Base-by-base conservation (phyloP, 1,140 invertebrate genomes). In the Triops longicaudatus region DNA sequence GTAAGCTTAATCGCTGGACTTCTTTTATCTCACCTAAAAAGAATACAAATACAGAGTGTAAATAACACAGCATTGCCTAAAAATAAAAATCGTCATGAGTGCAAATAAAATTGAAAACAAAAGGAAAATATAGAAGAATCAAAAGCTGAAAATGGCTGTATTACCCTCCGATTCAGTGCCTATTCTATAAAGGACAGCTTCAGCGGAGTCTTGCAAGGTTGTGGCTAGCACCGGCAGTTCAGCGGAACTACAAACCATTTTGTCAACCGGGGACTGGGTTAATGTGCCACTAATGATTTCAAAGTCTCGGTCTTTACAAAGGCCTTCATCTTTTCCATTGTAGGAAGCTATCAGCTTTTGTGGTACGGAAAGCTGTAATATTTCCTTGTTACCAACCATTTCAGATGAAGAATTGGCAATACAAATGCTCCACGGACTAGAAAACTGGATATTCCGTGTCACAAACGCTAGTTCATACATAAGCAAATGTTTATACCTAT, bases 401-500 rank as follows among this genome's bases (percentile, higher is more conserved):
- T 75, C 81, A 5, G 41, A 26, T 71, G 80, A 79, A 75, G 78
- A 75, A n/a, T 79, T 79, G 11, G 78, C 75, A 3, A 80, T 71
- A 73, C 80, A 81, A 12, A 81, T 37, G 41, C 76, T 81, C 1
- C 71, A 78, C 26, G 78, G 74, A 75, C 81, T 78, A 17, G 79
- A 78, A 41, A 81, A 41, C 63, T 79, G 75, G 1, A 81, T 73
- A 10, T 74, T 74, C 41, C 80, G 79, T 17, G 79, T 74, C 5
- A 80, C 79, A 72, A 79, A 79, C 28, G 81, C 81, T 73, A 81
- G 26, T n/a, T 81, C 81, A 73, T 80, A 81, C 81, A 81, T 81
- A 76, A 79, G 80, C 11, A 81, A 63, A 75, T 80, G 78, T 26
- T 41, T 74, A 63, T 81, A 81, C 26, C 81, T 81, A n/a, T 27